Base-by-base conservation (phyloP, 2,888 invertebrate species). In the Spisula subtruncata region DNA sequence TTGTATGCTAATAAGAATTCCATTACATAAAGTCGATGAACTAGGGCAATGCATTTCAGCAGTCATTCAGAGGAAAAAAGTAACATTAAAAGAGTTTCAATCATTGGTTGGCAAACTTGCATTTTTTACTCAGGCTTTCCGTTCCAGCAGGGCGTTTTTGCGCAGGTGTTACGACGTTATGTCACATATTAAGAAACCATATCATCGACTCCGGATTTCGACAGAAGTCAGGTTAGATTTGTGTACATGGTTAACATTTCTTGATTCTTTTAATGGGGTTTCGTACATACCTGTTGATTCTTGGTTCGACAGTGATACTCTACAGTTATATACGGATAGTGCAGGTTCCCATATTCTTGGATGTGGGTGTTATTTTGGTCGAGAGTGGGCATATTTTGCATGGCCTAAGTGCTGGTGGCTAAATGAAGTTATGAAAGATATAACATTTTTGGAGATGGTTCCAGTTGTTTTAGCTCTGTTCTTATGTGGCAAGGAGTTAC, bases 361-460 rank as follows among this genome's bases (percentile, higher is more conserved):
- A 0, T 60, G 60, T 2, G 86, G 81, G 25, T 75, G 51, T 20
- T 81, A 66, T 41, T 86, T 86, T 60, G 48, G 35, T 4, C 48
- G 66, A 32, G 48, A 46, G 12, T 86, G 81, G 86, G 18, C n/a
- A 41, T 88, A 48, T 71, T 81, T 66, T 32, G 5, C 25, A 16
- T 88, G 88, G 88, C 88, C 88, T 1, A 25, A 54, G 10, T 18
- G 18, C 4, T 71, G 82, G 79, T 5, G 14, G 41, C 10, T 10
- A n/a, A 29, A 20, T 46, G 25, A 6, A 14, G 20, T 66, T 25
- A 18, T 88, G 51, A 48, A 20, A 29, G 85, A 85, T 46, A 88
- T 88, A 32, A 81, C 85, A 29, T 66, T 60, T 66, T 84, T 85
- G 35, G 87, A 87, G 66, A 48, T 87, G 81, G 87, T 82, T 25